Evolutionary conservation across 2,888 invertebrate species (phyloP).

Genomic region (Tenthredo amoena): DNA sequence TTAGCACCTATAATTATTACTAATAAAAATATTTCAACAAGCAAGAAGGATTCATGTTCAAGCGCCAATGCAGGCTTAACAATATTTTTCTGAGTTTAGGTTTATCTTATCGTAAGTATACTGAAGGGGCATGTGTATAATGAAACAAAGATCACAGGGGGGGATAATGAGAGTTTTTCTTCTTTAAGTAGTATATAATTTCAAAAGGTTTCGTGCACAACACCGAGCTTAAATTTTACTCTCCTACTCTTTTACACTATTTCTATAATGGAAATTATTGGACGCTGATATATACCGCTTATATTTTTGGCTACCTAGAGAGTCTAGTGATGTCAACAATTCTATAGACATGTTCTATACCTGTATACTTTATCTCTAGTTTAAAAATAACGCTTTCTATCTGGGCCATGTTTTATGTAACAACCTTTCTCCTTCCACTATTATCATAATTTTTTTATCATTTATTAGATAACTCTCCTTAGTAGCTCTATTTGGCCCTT

Average conservation of each 20-base stretch:
- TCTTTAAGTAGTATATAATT: background rate
- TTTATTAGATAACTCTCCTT: background rate
- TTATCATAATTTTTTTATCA: background rate
- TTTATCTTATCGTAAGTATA: background rate
- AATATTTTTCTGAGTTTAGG: background rate
- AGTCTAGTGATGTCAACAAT: constrained; percentile 36
- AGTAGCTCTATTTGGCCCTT: background rate
- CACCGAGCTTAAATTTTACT: background rate
- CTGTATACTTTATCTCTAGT: background rate
- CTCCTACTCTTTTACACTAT: background rate
- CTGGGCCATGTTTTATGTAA: constrained; percentile 50
- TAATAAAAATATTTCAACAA: background rate
- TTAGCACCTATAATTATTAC: background rate
- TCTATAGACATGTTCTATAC: constrained; percentile 27
- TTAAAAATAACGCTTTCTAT: constrained; percentile 42
- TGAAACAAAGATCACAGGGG: background rate
- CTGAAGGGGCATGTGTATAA: background rate
- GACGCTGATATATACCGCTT: background rate
- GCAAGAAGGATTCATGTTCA: background rate
- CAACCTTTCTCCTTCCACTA: constrained; percentile 22
- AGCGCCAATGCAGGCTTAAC: background rate
- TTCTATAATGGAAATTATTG: background rate
- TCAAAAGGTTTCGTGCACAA: background rate
- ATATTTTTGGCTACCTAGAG: constrained; percentile 26
- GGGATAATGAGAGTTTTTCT: background rate